Evolutionary conservation across 2,797 vertebrate genomes (phyloP).

Genomic region (Coracias cyanogaster): DNA sequence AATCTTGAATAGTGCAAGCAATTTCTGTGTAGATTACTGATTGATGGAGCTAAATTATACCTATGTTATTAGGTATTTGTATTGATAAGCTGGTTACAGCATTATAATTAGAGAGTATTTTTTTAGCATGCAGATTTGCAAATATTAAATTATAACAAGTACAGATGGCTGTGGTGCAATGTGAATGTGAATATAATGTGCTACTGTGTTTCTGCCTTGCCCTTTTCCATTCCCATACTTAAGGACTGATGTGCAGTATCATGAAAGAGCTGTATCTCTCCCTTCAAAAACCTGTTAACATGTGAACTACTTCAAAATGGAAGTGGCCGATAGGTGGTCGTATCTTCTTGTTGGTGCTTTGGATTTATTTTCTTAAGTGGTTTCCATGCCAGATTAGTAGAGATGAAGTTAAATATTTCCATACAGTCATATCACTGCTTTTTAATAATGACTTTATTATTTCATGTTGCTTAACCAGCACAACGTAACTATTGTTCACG

Average conservation of each 20-base stretch:
- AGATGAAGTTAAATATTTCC: neutral
- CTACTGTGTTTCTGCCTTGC: neutral
- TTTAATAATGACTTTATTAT: neutral
- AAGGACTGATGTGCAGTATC: neutral
- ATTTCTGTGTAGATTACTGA: neutral
- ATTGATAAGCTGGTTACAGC: neutral
- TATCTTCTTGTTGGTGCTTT: neutral
- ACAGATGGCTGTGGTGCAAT: neutral
- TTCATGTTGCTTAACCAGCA: slow-evolving; percentile 83
- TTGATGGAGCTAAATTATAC: neutral
- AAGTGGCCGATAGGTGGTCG: neutral
- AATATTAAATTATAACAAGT: neutral
- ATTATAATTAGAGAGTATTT: neutral
- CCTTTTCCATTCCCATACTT: neutral
- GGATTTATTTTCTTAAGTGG: neutral
- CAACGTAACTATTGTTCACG: slow-evolving; percentile 91
- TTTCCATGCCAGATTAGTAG: neutral
- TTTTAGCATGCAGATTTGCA: neutral
- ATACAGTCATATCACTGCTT: neutral
- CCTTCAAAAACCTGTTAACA: neutral
- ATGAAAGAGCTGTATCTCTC: neutral
- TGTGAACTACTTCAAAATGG: neutral
- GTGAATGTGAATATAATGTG: neutral
- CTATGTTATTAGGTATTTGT: neutral
- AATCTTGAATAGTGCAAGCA: neutral